Conservation (phyloP, 2,888 invertebrate species). For the Philopedon plagiatum region DNA sequence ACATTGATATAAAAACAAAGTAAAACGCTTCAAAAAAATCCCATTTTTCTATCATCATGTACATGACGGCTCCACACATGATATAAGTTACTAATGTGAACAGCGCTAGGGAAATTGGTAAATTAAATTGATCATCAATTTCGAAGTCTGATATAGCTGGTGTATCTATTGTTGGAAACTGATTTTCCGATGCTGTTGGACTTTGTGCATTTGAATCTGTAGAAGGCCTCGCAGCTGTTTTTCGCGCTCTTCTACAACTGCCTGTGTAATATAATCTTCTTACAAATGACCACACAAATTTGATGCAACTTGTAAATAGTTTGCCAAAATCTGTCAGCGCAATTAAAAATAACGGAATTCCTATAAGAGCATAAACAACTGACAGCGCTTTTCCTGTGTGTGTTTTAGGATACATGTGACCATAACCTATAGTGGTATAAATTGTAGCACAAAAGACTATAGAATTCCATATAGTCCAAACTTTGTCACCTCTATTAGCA, state of each 20-base stretch:
- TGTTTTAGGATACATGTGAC: slow-evolving; percentile 95
- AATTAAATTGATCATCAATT: slow-evolving; percentile 94
- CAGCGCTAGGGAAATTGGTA: slow-evolving; percentile 92
- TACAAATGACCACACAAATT: slow-evolving; percentile 91
- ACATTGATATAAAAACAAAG: too few relatives aligned
- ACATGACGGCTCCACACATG: slow-evolving; percentile 87
- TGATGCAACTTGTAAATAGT: slow-evolving; percentile 90
- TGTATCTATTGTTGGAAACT: slow-evolving; percentile 7
- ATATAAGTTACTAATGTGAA: slow-evolving; percentile 88
- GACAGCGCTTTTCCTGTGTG: slow-evolving; percentile 87
- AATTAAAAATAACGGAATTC: slow-evolving; percentile 96
- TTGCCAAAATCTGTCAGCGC: slow-evolving; percentile 96
- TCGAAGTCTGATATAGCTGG: slow-evolving; percentile 85
- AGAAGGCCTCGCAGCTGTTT: slow-evolving; percentile 83
- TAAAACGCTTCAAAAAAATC: slow-evolving; percentile 95
- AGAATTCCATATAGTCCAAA: slow-evolving; percentile 89
- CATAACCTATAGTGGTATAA: slow-evolving; percentile 93
- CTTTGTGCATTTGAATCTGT: slow-evolving; percentile 62
- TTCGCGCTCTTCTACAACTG: slow-evolving; percentile 83
- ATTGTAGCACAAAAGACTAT: slow-evolving; percentile 83
- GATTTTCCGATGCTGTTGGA: slow-evolving; percentile 51
- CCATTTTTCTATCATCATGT: slow-evolving; percentile 88
- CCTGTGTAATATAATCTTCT: slow-evolving; percentile 89
- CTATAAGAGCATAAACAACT: slow-evolving; percentile 94
- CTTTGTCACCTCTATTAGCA: slow-evolving; percentile 68